Conservation (phyloP, 2,888 invertebrate species). For the Philhelius pedissequus region DNA sequence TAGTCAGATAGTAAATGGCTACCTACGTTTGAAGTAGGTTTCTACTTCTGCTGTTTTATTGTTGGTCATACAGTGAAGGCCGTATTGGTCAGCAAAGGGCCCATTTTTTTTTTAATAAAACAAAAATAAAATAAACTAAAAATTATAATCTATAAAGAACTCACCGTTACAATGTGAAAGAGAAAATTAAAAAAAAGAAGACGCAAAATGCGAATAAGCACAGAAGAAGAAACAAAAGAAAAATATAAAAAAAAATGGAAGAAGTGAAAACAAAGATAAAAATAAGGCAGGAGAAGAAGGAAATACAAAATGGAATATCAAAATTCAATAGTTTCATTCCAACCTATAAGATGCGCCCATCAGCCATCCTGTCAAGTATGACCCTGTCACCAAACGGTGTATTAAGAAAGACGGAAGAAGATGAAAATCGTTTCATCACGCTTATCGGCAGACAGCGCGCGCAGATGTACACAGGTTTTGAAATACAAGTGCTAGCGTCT, state of each 20-base stretch:
- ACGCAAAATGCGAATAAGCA: too few species aligned
- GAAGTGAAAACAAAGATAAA: too few species aligned
- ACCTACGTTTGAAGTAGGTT: slow-evolving; percentile 29
- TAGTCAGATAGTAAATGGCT: neutral
- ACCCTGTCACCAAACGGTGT: neutral
- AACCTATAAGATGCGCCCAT: neutral
- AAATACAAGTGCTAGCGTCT: neutral
- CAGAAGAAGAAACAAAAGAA: too few species aligned
- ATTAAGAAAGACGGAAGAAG: slow-evolving; percentile 21
- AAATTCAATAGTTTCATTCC: neutral
- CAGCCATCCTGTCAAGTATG: neutral
- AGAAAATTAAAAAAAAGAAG: too few species aligned
- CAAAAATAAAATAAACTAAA: neutral
- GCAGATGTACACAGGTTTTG: neutral
- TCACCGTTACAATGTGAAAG: too few species aligned
- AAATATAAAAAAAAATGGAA: too few species aligned
- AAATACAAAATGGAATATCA: neutral
- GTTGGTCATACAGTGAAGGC: neutral
- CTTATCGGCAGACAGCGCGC: slow-evolving; percentile 34
- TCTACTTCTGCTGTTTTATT: slow-evolving; percentile 50
- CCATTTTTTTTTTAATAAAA: neutral
- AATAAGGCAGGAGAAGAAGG: neutral
- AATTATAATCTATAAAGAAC: neutral
- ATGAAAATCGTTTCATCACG: slow-evolving; percentile 59
- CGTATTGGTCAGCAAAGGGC: neutral